These are phyloP conservation scores for Megaceryle maxima DNA, from an alignment of 2,113 vertebrate species.

Conservation along the genomic window DNA sequence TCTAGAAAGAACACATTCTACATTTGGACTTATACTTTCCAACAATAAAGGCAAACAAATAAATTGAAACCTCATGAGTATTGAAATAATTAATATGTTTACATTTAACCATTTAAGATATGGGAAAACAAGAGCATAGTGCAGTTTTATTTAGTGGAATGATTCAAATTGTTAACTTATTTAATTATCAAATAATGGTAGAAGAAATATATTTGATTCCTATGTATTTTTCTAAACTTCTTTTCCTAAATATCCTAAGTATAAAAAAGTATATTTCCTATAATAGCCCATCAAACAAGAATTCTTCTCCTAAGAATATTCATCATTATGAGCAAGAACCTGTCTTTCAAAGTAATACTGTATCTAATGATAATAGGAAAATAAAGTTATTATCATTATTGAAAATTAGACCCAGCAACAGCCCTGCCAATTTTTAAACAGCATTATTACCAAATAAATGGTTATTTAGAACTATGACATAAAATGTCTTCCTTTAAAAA, in stretches of 20 bases:
- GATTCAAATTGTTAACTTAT: not conserved
- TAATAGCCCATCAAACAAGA: not conserved
- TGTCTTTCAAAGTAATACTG: not conserved
- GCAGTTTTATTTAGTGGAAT: not conserved
- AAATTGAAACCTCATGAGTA: not conserved
- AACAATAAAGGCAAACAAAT: not conserved
- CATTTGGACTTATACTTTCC: not conserved
- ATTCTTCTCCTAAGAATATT: not conserved
- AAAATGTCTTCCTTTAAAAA: not conserved
- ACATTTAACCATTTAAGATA: not conserved
- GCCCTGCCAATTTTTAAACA: not conserved
- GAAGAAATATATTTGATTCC: not conserved
- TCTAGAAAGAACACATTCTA: not conserved
- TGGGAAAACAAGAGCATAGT: not conserved
- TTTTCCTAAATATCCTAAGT: not conserved
- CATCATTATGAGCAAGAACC: not conserved
- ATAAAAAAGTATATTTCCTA: not conserved
- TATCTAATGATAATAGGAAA: not conserved
- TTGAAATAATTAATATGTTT: not conserved
- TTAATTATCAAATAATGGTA: not conserved
- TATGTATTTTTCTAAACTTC: not conserved
- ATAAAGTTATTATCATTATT: not conserved
- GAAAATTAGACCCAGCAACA: not conserved
- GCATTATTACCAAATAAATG: not conserved
- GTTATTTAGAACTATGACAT: not conserved